Evolutionary conservation across 1,140 invertebrate genomes (phyloP), one percentile per base, ranked within the genome.

Genomic region (Nasonia vitripennis): DNA sequence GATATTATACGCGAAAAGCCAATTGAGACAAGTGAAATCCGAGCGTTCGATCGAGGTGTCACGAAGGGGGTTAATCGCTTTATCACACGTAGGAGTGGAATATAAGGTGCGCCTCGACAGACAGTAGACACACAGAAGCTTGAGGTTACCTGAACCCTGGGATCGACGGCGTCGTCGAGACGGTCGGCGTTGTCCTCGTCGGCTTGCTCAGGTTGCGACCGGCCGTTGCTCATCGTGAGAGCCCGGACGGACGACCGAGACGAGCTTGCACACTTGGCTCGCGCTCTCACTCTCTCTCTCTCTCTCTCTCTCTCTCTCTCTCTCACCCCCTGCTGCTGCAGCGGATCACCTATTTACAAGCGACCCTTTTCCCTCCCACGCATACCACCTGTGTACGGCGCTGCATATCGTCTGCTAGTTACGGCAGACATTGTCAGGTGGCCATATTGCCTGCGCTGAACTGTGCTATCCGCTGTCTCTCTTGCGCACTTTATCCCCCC

Each of bases 141-240:
- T 41, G 48, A 71, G 78, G 62, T 73, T 91, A 94, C 94, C 92
- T 94, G 94, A 75, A 94, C 93, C 89, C 94, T 90, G n/a, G 94
- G 94, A 87, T 94, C 94, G 87, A 94, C 93, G 20, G 91, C 91
- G 88, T 94, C 94, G 87, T 93, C 93, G 37, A 91, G 78, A 82
- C 89, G 89, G 85, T 93, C 92, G 85, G 87, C 89, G 86, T 93
- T 91, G 85, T 88, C 89, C 86, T 93, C 90, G 87, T 89, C 90
- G 81, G 81, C 87, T 82, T 84, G 86, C 55, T 92, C 90, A 79
- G 87, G 88, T 81, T 90, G 90, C 82, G 88, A 68, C n/a, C 70
- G 79, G 41, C 4, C 23, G 62, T 27, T 86, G 62, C 37, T 86
- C 84, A 86, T 86, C n/a, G 17, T 71, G 70, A 45, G 73, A 75